Evolutionary conservation across 1,140 invertebrate genomes (phyloP).

Genomic region (Metopolophium dirhodum): DNA sequence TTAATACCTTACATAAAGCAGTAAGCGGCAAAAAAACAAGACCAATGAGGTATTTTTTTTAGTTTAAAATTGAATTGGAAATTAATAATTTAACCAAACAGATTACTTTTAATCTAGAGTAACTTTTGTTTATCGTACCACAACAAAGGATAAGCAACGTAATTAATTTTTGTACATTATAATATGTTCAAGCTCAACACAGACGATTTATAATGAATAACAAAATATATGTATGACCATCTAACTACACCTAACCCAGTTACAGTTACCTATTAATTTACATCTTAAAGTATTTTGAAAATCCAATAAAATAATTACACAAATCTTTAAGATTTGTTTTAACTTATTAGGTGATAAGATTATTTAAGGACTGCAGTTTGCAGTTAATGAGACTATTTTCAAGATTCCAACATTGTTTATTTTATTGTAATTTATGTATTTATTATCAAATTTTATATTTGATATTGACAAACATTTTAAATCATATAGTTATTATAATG

Average conservation of each 20-base stretch:
- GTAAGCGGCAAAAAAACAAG: not conserved
- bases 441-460: too few species aligned
- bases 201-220: not conserved
- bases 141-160: not conserved
- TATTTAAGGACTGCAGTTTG: not conserved
- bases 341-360: not conserved
- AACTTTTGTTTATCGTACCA: not conserved
- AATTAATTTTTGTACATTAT: not conserved
- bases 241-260: too few species aligned
- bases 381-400: not conserved
- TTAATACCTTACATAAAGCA: not conserved
- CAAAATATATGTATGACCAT: not conserved
- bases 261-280: not conserved
- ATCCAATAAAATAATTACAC: not conserved
- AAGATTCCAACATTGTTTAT: not conserved
- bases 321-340: not conserved
- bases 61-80: not conserved
- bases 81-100: slow-evolving; percentile 18
- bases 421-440: not conserved
- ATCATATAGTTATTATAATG: not conserved
- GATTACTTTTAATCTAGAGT: not conserved
- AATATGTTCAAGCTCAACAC: not conserved
- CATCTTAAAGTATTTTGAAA: not conserved
- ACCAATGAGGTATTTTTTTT: slow-evolving; percentile 15
- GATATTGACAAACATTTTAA: not conserved